Evolutionary conservation across 1,140 invertebrate species (phyloP), one percentile per base, ranked within the genome.

Genomic region (Diorhabda carinulata): DNA sequence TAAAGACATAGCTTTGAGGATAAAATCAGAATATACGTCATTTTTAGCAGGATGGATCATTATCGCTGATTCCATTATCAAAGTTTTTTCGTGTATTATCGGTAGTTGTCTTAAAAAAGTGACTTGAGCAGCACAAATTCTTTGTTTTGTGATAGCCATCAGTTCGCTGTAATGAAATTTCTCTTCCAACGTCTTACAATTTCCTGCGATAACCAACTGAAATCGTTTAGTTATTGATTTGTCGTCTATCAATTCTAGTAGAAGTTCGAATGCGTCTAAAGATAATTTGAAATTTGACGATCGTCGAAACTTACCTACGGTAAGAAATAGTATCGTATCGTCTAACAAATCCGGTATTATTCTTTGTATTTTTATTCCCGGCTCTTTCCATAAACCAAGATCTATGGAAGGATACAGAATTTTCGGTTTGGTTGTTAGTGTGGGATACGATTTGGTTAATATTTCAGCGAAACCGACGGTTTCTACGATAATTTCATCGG

Each of bases 271-370:
- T 5, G 78, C 73, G 42, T 78, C 72, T 10, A 79, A 59, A 25
- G 75, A 71, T 40, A 79, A 60, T 68, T 72, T 76, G 44, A 80
- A 80, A 60, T 80, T 80, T 2, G 78, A 74, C 5, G 73, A 69
- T 67, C 73, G 73, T 59, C 58, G 72, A 58, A 70, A 80, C 6
- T 67, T 71, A 3, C 78, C 78, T 45, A 80, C 73, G 5, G 73
- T 72, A 5, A 78, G 72, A 62, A 80, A 79, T 0, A 79, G 9
- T 7, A 73, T 72, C 3, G 64, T 72, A 44, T 78, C 74, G 4
- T 69, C 67, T n/a, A 76, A 67, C 6, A 79, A 43, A 66, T 80
- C 78, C 4, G 78, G 77, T 6, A 79, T 72, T 5, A 79, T 78
- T 62, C 78, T 58, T 47, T 72, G 61, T 41, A 80, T 74, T 61